Conservation (phyloP, 1,140 invertebrate genomes). For the Condylostylus longicornis region DNA sequence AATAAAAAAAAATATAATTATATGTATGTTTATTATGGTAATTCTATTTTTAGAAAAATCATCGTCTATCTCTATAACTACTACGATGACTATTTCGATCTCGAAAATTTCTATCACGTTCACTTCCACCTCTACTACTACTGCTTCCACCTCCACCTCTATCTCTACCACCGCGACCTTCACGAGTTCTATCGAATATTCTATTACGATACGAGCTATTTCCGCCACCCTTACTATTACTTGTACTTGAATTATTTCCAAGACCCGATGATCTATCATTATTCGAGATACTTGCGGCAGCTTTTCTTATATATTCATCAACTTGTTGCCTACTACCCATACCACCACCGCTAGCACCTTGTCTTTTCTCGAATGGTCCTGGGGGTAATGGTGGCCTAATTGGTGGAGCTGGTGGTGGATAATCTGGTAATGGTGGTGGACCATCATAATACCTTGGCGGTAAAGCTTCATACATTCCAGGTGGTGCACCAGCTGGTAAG, state of each 20-base stretch:
- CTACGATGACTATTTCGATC: slow-evolving; percentile 22
- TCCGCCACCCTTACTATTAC: slow-evolving; percentile 8
- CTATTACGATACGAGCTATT: slow-evolving; percentile 14
- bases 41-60: too few species aligned
- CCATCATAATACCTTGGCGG: slow-evolving; percentile 67
- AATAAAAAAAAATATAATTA: too few species aligned
- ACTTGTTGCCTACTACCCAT: slow-evolving; percentile 11
- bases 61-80: slow-evolving; percentile 9
- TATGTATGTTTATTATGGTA: too few species aligned
- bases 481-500: slow-evolving; percentile 44
- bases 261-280: background rate
- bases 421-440: slow-evolving; percentile 45
- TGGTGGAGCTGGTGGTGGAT: slow-evolving; percentile 33
- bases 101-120: slow-evolving; percentile 4
- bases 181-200: slow-evolving; percentile 15
- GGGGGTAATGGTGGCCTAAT: slow-evolving; percentile 29
- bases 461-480: slow-evolving; percentile 29
- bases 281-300: slow-evolving; percentile 1
- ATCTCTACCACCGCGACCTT: slow-evolving; percentile 12
- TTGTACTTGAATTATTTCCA: background rate
- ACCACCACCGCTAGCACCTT: slow-evolving; percentile 35
- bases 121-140: slow-evolving; percentile 12
- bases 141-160: slow-evolving; percentile 13
- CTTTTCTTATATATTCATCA: background rate
- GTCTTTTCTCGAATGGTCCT: slow-evolving; percentile 55